Evolutionary conservation across 2,797 vertebrate species (phyloP).

Genomic region (Mormyrus hasselquistii): DNA sequence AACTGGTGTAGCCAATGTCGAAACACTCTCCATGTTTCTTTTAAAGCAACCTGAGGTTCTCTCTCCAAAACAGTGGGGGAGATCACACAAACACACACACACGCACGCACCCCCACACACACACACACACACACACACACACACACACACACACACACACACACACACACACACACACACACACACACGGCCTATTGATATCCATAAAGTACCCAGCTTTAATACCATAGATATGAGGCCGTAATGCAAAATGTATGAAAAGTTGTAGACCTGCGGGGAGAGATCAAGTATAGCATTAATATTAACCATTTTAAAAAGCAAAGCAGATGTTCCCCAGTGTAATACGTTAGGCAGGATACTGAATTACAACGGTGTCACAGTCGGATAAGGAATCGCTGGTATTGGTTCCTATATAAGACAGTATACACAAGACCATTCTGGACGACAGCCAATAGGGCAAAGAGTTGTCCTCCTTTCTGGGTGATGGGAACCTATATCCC

Average conservation of each 20-base stretch:
- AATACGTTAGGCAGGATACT: neutral
- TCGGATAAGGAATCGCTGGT: neutral
- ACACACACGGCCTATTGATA: neutral
- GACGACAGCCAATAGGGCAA: neutral
- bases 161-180: neutral
- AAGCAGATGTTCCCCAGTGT: neutral
- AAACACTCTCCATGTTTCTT: neutral
- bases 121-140: neutral
- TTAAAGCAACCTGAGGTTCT: neutral
- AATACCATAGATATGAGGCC: neutral
- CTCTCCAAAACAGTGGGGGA: neutral
- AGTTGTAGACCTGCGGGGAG: neutral
- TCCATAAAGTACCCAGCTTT: neutral
- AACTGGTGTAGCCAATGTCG: neutral
- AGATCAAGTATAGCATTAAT: neutral
- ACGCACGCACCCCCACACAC: neutral
- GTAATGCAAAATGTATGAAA: neutral
- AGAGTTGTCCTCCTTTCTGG: neutral
- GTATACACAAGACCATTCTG: neutral
- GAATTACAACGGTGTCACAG: neutral
- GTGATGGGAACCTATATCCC: slow-evolving; percentile 24
- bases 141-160: neutral
- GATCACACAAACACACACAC: neutral
- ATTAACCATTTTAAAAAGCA: slow-evolving; percentile 4
- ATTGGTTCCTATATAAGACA: neutral